Evolutionary conservation across 64 coral and sea anemone genomes (phyloP).

Genomic region (Cladopsammia gracilis): DNA sequence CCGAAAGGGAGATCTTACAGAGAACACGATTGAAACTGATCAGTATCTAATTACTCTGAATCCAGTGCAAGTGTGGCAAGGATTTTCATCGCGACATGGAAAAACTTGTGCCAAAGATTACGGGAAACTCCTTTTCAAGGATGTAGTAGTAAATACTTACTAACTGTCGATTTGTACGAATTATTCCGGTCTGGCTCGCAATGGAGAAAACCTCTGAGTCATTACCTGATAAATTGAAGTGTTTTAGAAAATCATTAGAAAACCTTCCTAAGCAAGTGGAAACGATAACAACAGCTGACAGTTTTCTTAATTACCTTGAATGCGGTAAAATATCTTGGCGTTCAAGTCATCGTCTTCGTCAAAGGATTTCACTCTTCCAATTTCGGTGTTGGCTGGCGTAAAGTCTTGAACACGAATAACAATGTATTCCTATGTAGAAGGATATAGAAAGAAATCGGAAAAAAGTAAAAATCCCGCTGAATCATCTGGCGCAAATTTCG

Average conservation of each 20-base stretch:
- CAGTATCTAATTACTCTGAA: too few relatives aligned
- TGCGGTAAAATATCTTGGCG: constrained; percentile 54
- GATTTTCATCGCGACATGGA: too few relatives aligned
- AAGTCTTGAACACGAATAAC: constrained; percentile 35
- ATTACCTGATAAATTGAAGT: constrained; percentile 37
- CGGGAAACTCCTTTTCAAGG: neutral
- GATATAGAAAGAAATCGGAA: too few relatives aligned
- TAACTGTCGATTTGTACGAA: constrained; percentile 26
- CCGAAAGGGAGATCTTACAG: too few relatives aligned
- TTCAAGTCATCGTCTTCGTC: constrained; percentile 75
- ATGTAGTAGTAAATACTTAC: neutral
- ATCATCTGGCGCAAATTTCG: too few relatives aligned
- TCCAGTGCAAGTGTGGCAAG: too few relatives aligned
- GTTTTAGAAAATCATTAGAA: neutral
- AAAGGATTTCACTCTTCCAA: constrained; percentile 50
- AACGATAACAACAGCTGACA: neutral
- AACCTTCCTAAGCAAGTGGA: too few relatives aligned
- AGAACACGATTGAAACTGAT: too few relatives aligned
- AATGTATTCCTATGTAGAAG: neutral
- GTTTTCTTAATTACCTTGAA: constrained; percentile 36
- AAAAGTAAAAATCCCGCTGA: too few relatives aligned
- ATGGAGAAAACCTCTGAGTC: constrained; percentile 37
- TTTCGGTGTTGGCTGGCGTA: constrained; percentile 28
- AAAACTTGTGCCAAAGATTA: too few relatives aligned
- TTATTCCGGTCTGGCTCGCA: constrained; percentile 29